Conservation (phyloP, 2,888 invertebrate species). For the Laspeyria flexula region DNA sequence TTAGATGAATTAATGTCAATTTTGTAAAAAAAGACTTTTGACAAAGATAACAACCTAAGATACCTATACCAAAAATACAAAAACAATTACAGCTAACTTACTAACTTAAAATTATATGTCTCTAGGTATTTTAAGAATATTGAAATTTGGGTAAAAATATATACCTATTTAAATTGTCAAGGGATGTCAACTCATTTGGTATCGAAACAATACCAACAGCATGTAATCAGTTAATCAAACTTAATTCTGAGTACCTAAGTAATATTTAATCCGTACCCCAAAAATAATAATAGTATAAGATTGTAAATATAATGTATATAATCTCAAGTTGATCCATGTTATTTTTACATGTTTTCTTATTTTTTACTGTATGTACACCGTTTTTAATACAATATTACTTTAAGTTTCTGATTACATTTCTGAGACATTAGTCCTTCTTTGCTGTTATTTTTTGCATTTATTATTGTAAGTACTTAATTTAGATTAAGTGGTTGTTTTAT, state of each 20-base stretch:
- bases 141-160: too few relatives aligned
- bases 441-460: background rate
- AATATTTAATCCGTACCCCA: constrained; percentile 3
- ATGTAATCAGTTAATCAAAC: background rate
- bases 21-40: constrained; percentile 35
- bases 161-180: too few relatives aligned
- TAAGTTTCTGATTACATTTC: background rate
- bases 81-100: background rate
- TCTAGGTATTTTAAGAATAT: too few relatives aligned
- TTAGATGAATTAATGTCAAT: constrained; percentile 52
- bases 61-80: background rate
- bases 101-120: too few relatives aligned
- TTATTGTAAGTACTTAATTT: background rate
- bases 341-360: background rate
- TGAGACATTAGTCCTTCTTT: background rate
- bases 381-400: background rate
- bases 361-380: background rate
- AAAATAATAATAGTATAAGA: background rate
- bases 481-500: background rate
- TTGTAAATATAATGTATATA: constrained; percentile 20
- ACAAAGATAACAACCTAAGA: constrained; percentile 1
- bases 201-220: background rate
- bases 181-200: too few relatives aligned
- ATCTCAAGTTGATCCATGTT: background rate
- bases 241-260: background rate